Conservation (phyloP, 2,113 vertebrate genomes). For the Morone saxatilis region DNA sequence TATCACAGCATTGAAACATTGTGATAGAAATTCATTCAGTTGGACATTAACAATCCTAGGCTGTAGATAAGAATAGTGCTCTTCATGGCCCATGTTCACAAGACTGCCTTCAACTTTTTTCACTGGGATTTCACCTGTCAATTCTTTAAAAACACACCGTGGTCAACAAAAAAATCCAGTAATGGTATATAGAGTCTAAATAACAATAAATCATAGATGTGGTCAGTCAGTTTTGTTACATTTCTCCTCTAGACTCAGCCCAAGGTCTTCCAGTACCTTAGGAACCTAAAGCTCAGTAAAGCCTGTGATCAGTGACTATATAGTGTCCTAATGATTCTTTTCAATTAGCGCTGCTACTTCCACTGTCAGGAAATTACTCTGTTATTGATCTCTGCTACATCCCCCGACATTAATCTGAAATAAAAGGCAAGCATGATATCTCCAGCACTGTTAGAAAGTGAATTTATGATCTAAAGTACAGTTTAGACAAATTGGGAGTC, state of each 20-base stretch:
- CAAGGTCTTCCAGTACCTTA: constrained; percentile 23
- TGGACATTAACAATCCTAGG: not conserved
- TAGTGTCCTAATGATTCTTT: constrained; percentile 38
- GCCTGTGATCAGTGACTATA: not conserved
- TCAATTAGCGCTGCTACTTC: constrained; percentile 41
- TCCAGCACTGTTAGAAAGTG: not conserved
- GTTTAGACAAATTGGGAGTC: not conserved
- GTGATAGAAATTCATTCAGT: not conserved
- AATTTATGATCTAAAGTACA: constrained; percentile 44
- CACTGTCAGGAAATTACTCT: constrained; percentile 34
- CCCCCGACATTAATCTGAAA: constrained; percentile 28
- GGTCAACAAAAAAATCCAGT: not conserved
- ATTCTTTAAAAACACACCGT: not conserved
- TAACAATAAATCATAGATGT: not conserved
- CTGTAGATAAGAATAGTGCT: too few species aligned
- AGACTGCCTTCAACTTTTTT: not conserved
- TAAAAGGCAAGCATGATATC: not conserved
- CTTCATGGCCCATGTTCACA: not conserved
- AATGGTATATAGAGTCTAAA: not conserved
- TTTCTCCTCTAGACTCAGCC: constrained; percentile 16
- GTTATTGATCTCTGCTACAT: constrained; percentile 36
- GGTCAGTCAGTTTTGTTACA: not conserved
- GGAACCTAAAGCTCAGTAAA: constrained; percentile 1
- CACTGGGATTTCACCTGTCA: not conserved
- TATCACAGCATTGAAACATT: not conserved